Evolutionary conservation across 2,888 invertebrate species (phyloP).

Genomic region (Nemurella pictetii): DNA sequence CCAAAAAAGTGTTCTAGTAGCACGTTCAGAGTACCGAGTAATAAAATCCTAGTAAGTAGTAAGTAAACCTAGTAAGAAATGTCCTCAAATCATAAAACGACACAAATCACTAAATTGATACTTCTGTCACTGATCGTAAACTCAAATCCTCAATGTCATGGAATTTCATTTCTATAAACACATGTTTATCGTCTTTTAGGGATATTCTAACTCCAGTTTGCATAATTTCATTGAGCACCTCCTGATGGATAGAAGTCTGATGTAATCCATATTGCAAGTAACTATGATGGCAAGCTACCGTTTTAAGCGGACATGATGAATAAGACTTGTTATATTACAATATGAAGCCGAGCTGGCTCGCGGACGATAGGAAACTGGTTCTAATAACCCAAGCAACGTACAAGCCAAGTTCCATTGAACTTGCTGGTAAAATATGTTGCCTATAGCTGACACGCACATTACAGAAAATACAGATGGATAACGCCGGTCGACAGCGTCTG

Average conservation of each 20-base stretch:
- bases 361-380: slow-evolving; percentile 4
- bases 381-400: background rate
- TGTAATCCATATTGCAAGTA: background rate
- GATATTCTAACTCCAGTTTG: background rate
- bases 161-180: background rate
- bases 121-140: too few relatives aligned
- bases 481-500: background rate
- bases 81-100: too few relatives aligned
- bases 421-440: slow-evolving; percentile 6
- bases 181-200: background rate
- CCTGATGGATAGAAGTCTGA: background rate
- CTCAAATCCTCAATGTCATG: background rate
- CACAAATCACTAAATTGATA: too few relatives aligned
- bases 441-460: background rate
- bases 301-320: background rate
- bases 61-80: too few relatives aligned
- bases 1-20: too few relatives aligned
- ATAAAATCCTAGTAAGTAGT: too few relatives aligned
- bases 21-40: too few relatives aligned
- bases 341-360: background rate
- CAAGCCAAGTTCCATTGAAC: slow-evolving; percentile 8
- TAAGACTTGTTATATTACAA: background rate
- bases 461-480: background rate
- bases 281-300: background rate
- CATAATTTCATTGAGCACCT: background rate